These are phyloP conservation scores for Vulpes vulpes DNA, from an alignment of 2,113 vertebrate species.

Conservation along the genomic window DNA sequence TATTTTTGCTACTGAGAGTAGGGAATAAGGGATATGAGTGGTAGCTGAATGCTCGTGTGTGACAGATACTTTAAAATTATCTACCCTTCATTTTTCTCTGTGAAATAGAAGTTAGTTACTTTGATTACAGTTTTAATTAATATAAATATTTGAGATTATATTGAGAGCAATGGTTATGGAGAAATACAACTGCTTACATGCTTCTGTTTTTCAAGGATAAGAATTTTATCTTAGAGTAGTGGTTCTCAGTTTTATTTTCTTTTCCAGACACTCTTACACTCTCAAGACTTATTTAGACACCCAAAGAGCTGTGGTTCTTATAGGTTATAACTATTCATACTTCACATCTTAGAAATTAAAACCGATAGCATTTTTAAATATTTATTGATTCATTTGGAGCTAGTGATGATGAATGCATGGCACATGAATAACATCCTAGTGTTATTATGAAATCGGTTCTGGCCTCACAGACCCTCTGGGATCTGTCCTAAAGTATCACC, in stretches of 20 bases:
- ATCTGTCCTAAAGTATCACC: not conserved
- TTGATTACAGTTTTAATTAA: conserved; percentile 9
- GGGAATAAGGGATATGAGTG: not conserved
- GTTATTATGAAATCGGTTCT: not conserved
- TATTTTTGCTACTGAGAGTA: not conserved
- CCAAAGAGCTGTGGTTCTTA: not conserved
- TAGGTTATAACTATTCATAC: not conserved
- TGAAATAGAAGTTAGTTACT: not conserved
- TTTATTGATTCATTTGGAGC: not conserved
- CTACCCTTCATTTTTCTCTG: not conserved
- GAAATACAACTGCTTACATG: not conserved
- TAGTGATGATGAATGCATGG: not conserved
- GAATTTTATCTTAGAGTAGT: not conserved
- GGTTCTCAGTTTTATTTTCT: not conserved
- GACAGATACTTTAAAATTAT: not conserved
- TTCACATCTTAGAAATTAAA: not conserved
- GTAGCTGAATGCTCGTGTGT: not conserved
- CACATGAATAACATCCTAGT: not conserved
- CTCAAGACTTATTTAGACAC: not conserved
- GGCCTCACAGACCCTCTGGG: not conserved
- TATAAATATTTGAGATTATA: not conserved
- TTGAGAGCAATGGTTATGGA: not conserved
- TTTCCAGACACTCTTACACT: not conserved
- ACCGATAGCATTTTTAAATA: not conserved
- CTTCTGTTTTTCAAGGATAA: not conserved